Percentiles rank a stretch among this genome's conserved stretches.
These are phyloP conservation scores for Coluber constrictor DNA, from an alignment of 2,797 vertebrate genomes.

Conservation along the genomic window DNA sequence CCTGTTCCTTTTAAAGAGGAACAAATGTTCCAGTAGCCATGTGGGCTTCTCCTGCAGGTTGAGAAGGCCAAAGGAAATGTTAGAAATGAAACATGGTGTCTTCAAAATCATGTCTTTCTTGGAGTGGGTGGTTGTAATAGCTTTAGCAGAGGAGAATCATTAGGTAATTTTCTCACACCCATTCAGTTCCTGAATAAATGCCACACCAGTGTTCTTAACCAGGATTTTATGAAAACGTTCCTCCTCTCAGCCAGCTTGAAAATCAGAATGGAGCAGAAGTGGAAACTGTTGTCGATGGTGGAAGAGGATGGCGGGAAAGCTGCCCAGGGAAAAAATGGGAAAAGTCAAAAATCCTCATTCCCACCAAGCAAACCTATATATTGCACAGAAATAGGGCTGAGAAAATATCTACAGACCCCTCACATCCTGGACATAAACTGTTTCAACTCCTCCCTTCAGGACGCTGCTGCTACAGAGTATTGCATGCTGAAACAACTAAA, in stretches of 20 bases:
- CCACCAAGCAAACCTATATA: neutral
- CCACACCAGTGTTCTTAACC: neutral
- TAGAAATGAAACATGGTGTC: neutral
- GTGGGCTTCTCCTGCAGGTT: neutral
- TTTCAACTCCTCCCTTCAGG: neutral
- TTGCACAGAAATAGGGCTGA: neutral
- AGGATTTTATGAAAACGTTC: neutral
- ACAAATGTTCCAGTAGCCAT: neutral
- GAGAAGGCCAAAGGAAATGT: neutral
- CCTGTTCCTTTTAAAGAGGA: neutral
- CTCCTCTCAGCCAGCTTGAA: neutral
- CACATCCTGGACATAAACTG: neutral
- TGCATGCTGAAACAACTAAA: neutral
- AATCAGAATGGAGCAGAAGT: neutral
- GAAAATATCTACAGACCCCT: neutral
- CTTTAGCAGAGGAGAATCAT: neutral
- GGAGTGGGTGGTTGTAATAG: neutral
- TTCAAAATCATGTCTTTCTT: neutral
- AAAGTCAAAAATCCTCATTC: neutral
- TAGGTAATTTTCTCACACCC: neutral
- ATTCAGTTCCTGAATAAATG: neutral
- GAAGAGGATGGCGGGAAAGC: neutral
- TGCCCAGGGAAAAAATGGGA: neutral
- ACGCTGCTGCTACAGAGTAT: neutral
- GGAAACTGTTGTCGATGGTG: neutral